Evolutionary conservation across 1,140 invertebrate species (phyloP), one percentile per base, ranked within the genome.

Genomic region (Lasioglossum albipes): DNA sequence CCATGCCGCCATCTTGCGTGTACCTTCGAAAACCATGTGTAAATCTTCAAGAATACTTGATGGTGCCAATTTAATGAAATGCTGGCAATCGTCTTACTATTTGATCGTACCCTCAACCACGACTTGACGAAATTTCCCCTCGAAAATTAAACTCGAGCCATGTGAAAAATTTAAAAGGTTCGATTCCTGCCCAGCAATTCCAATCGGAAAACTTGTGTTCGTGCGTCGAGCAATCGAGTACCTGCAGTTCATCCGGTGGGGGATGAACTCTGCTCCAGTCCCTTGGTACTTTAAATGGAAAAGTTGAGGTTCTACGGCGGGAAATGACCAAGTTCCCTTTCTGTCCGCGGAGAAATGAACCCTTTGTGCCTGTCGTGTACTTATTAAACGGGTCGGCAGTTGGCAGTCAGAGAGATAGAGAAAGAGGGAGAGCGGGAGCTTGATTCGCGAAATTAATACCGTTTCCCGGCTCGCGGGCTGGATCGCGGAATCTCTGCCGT

Each of bases 311-410:
- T n/a, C n/a, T 20, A 7, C 36, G 7, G 16, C 7, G 41, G 65
- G 52, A 68, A 71, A 77, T 61, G 27, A 41, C 27, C 54, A n/a
- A 13, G 42, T 22, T 77, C 22, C 16, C 22, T 27, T 64, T 18
- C 18, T n/a, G n/a, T 16, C 10, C 12, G 5, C 41, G 9, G 16
- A 22, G 36, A 9, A 68, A 41, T 12, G 18, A 67, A 27, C n/a
- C 42, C 22, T 69, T 77, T 45, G 22, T 49, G 54, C 12, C 27
- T 7, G 42, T 71, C 10, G 57, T 20, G 54, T 22, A 31, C 42
- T 62, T 77, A 77, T 77, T 77, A 77, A 70, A 77, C 67, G 54
- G 69, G 7, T 54, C 16, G 36, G 22, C 18, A 42, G 36, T 3
- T 2, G 36, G 36, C 36, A 36, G 36, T 2, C 3, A 36, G 36